Percentiles rank a stretch among this genome's conserved stretches.
Conservation (phyloP, 1,140 invertebrate species). For the Halictus rubicundus region DNA sequence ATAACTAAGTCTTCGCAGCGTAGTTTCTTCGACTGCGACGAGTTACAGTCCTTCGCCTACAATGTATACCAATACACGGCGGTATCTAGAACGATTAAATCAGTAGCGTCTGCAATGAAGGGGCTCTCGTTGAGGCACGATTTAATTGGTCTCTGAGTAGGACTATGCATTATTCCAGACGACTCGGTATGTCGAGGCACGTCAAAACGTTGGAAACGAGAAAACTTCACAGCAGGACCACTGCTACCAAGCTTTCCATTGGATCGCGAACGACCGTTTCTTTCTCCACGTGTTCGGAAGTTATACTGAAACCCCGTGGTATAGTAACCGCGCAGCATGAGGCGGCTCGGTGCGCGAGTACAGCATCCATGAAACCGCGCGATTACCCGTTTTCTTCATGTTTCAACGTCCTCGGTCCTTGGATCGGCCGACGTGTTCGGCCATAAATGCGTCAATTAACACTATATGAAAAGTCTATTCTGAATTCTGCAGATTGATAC, state of each 20-base stretch:
- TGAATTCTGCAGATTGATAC: not conserved
- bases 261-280: constrained; percentile 19
- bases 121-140: constrained; percentile 27
- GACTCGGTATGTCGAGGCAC: constrained; percentile 12
- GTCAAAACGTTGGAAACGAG: constrained; percentile 47
- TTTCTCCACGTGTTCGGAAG: constrained; percentile 11
- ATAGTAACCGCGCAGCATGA: constrained; percentile 25
- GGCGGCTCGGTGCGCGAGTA: constrained; percentile 18
- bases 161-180: constrained; percentile 39
- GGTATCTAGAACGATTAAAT: constrained; percentile 67
- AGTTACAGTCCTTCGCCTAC: no score
- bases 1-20: no score
- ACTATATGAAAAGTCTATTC: not conserved
- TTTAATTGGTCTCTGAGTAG: constrained; percentile 63
- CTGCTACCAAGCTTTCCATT: constrained; percentile 48
- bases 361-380: constrained; percentile 35
- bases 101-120: constrained; percentile 55
- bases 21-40: no score
- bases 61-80: not conserved
- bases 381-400: constrained; percentile 37
- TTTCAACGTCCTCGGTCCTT: constrained; percentile 28
- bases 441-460: constrained; percentile 32
- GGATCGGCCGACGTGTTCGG: constrained; percentile 24
- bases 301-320: constrained; percentile 1
- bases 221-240: constrained; percentile 47